These are phyloP conservation scores for Bicyclus anynana DNA, from an alignment of 1,140 invertebrate species.

Conservation along the genomic window DNA sequence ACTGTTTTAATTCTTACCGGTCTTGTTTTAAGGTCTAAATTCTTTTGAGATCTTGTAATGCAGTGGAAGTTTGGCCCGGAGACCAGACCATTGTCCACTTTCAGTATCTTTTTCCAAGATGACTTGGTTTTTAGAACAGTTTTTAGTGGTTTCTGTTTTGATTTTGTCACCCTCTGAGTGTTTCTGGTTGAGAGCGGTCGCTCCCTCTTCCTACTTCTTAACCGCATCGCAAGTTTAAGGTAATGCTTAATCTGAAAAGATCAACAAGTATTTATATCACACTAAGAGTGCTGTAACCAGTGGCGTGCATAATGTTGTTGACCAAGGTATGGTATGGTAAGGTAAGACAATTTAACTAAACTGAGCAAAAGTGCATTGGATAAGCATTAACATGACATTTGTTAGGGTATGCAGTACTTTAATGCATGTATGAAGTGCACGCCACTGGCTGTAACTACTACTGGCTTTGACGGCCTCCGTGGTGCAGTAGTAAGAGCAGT, in stretches of 20 bases:
- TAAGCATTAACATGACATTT: no score
- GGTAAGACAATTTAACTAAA: no score
- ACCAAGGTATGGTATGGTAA: no score
- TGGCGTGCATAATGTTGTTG: no score
- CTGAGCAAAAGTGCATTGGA: no score
- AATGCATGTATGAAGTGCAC: no score
- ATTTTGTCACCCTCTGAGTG: constrained; percentile 35
- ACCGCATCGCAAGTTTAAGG: constrained; percentile 61
- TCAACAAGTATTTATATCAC: not conserved
- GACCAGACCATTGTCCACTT: constrained; percentile 49
- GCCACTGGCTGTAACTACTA: no score
- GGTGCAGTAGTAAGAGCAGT: no score
- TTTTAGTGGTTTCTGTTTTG: constrained; percentile 41
- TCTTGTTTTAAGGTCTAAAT: constrained; percentile 46
- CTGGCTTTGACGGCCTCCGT: no score
- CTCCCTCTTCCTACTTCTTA: constrained; percentile 71
- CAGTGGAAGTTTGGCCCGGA: constrained; percentile 36
- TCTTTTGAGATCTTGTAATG: constrained; percentile 54
- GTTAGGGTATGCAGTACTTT: no score
- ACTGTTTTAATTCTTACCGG: constrained; percentile 52
- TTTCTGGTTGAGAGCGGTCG: constrained; percentile 62
- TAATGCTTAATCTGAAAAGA: constrained; percentile 47
- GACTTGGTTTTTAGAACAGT: constrained; percentile 39
- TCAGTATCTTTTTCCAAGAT: constrained; percentile 50
- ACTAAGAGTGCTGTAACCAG: no score